A percentile compares a stretch with the other conserved stretches of the same genome.
These are phyloP conservation scores for Megaceryle torquata DNA, from an alignment of 2,113 vertebrate species.

Conservation along the genomic window DNA sequence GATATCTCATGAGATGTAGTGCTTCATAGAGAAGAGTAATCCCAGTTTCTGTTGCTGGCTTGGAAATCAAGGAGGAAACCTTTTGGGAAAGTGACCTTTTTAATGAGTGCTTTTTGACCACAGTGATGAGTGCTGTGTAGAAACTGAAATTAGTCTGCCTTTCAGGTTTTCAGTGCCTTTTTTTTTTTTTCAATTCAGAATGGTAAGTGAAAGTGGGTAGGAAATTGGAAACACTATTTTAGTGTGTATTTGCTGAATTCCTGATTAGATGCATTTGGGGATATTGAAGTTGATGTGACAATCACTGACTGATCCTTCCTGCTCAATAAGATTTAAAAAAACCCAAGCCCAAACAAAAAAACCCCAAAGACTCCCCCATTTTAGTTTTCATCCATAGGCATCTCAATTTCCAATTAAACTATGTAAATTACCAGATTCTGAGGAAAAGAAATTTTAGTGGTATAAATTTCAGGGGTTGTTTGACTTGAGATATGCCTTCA, in stretches of 20 bases:
- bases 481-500: not conserved
- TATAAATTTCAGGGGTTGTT: not conserved
- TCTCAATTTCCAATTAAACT: not conserved
- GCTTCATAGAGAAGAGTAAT: not conserved
- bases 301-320: not conserved
- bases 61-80: conserved; percentile 15
- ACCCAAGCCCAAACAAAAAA: not conserved
- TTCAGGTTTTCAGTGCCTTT: not conserved
- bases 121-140: not conserved
- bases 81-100: conserved; percentile 41
- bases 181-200: not conserved
- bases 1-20: not conserved
- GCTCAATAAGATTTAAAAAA: not conserved
- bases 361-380: accelerated
- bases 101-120: conserved; percentile 13
- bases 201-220: conserved; percentile 8
- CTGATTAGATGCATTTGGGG: not conserved
- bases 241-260: not conserved
- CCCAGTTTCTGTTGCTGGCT: conserved; percentile 17
- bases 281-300: not conserved
- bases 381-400: not conserved
- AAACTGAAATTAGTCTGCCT: not conserved
- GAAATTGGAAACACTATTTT: conserved; percentile 4
- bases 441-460: not conserved
- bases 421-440: not conserved